These are phyloP conservation scores for Hirtodrosophila alboralis DNA, from an alignment of 2,888 invertebrate species.

Conservation along the genomic window DNA sequence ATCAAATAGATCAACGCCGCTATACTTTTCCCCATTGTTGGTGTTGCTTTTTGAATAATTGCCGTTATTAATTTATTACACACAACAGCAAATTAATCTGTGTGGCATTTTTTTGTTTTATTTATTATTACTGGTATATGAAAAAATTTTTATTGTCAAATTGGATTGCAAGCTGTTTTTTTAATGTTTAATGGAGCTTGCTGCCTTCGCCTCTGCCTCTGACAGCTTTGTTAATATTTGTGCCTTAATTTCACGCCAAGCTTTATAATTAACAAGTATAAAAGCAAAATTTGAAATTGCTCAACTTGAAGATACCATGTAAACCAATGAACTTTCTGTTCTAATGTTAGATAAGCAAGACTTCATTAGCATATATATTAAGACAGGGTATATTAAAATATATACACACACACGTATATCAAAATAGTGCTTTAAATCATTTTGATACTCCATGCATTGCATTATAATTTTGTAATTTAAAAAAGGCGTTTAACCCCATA, in stretches of 20 bases:
- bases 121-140: slow-evolving; percentile 1
- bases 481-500: too few relatives aligned
- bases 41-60: slow-evolving; percentile 52
- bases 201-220: slow-evolving; percentile 3
- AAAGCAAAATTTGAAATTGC: too few relatives aligned
- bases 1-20: slow-evolving; percentile 10
- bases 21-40: slow-evolving; percentile 40
- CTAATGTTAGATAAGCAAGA: too few relatives aligned
- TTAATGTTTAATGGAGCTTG: slow-evolving; percentile 39
- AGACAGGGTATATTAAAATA: too few relatives aligned
- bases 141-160: slow-evolving; percentile 49
- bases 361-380: too few relatives aligned
- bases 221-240: slow-evolving; percentile 2
- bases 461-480: too few relatives aligned
- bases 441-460: too few relatives aligned
- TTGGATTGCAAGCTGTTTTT: slow-evolving; percentile 46
- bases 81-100: slow-evolving; percentile 38
- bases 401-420: too few relatives aligned
- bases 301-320: too few relatives aligned
- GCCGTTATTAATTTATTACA: slow-evolving; percentile 64
- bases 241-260: slow-evolving; percentile 1
- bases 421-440: too few relatives aligned
- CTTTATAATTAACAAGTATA: slow-evolving; percentile 9
- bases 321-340: too few relatives aligned
- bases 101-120: slow-evolving; percentile 15